These are phyloP conservation scores for Tenebrosternarchus preto DNA, from an alignment of 2,113 vertebrate genomes.

Conservation along the genomic window DNA sequence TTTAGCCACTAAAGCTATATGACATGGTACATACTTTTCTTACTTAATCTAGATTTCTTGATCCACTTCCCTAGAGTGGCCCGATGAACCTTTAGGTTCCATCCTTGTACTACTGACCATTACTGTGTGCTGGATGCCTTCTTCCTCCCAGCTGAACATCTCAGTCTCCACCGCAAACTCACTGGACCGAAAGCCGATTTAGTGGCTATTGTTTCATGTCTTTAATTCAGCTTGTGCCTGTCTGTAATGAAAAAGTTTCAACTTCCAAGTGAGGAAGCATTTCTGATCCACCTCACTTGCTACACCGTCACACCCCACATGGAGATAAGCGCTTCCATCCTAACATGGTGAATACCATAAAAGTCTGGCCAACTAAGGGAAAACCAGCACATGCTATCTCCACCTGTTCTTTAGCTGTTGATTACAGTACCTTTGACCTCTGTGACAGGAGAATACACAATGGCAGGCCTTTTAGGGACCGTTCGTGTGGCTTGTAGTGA, in stretches of 20 bases:
- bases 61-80: no score
- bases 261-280: not conserved
- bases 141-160: no score
- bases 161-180: no score
- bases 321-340: not conserved
- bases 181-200: no score
- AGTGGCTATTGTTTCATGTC: no score
- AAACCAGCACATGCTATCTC: conserved; percentile 37
- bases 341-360: not conserved
- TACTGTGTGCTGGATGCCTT: no score
- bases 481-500: conserved; percentile 40
- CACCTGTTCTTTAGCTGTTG: conserved; percentile 55
- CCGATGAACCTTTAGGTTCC: no score
- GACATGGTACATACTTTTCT: not conserved
- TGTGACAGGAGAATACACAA: conserved; percentile 53
- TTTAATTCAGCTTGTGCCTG: not conserved
- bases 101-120: no score
- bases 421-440: conserved; percentile 57
- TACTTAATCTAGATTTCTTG: no score
- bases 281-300: not conserved
- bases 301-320: not conserved
- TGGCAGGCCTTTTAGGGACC: conserved; percentile 50
- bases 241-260: not conserved
- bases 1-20: not conserved
- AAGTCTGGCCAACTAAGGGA: conserved; percentile 3